Base-by-base conservation (phyloP, 2,888 invertebrate species). In the Lydus trimaculatus region DNA sequence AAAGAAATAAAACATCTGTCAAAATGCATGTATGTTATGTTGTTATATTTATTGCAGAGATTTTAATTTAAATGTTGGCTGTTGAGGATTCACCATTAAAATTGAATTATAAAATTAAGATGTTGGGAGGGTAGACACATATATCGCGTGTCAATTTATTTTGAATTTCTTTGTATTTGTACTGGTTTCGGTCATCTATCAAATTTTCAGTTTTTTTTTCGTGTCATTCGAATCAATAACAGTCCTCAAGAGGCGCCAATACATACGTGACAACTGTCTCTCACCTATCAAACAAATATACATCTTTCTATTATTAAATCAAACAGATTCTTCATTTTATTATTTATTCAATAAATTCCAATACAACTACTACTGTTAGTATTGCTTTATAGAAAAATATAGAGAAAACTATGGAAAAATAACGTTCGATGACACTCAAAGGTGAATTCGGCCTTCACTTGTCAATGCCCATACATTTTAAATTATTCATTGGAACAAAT, bases 221-320 rank as follows among this genome's bases (percentile, higher is more conserved):
- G 6, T n/a, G n/a, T 43, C 58, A 63, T 59, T 33, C 59, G 25
- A 23, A 61, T 64, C 63, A 67, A 67, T 67, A 67, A 59, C 2
- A 63, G 60, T 64, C 63, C 48, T 64, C 48, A 64, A 67, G 20
- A 61, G 64, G 67, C 67, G 67, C 67, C 67, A 62, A 7, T 33
- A 17, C 6, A 61, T 58, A 56, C 36, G 20, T 7, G 59, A 67
- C 67, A 20, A 48, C 17, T 48, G 1, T 48, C 17, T 23, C 17
- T 20, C 11, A 43, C 17, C n/a, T n/a, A n/a, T 43, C 43, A 3
- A 43, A 17, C 43, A 17, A 1, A 43, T 7, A 36, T 36, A n/a
- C n/a, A n/a, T n/a, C n/a, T 15, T 13, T 36, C 36, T 36, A 36
- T 36, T 36, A 36, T 36, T 5, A 36, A n/a, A 48, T 20, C 48